Percentiles rank a stretch among this genome's conserved stretches.
Conservation (phyloP, 2,113 vertebrate genomes). For the Nannospalax galili region DNA sequence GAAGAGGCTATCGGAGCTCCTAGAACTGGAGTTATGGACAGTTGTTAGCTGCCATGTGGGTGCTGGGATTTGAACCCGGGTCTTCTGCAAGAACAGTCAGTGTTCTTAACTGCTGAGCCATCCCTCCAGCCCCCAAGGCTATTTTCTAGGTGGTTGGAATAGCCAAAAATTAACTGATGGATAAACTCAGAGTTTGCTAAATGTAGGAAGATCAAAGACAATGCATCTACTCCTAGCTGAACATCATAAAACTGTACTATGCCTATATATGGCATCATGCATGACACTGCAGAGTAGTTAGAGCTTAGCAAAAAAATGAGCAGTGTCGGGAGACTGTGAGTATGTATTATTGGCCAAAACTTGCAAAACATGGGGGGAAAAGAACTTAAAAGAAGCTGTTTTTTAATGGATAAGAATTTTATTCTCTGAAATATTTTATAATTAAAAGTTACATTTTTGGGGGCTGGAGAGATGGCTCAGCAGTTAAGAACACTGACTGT, state of each 20-base stretch:
- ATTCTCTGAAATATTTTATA: too few species aligned
- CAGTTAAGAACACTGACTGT: too few species aligned
- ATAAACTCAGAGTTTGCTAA: neutral
- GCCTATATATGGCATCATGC: neutral
- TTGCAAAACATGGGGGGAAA: neutral
- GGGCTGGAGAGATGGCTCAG: too few species aligned
- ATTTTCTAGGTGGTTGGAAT: neutral
- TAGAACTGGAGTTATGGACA: too few species aligned
- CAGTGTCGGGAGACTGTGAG: neutral
- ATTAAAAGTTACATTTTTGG: too few species aligned
- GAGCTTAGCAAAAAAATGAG: neutral
- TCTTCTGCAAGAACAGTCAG: too few species aligned
- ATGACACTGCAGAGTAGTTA: neutral
- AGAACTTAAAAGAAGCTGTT: neutral
- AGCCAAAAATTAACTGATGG: neutral
- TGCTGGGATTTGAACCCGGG: too few species aligned
- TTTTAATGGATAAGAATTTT: slow-evolving; percentile 20
- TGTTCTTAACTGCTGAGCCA: too few species aligned
- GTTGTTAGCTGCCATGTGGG: too few species aligned
- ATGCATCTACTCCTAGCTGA: neutral
- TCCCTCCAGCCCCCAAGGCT: too few species aligned
- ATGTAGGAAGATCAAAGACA: neutral
- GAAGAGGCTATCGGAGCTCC: too few species aligned
- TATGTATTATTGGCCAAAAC: neutral
- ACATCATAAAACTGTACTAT: neutral